A percentile compares a stretch with the other conserved stretches of the same genome.
Evolutionary conservation across 2,113 vertebrate species (phyloP).

Genomic region (Pleuronectes platessa): DNA sequence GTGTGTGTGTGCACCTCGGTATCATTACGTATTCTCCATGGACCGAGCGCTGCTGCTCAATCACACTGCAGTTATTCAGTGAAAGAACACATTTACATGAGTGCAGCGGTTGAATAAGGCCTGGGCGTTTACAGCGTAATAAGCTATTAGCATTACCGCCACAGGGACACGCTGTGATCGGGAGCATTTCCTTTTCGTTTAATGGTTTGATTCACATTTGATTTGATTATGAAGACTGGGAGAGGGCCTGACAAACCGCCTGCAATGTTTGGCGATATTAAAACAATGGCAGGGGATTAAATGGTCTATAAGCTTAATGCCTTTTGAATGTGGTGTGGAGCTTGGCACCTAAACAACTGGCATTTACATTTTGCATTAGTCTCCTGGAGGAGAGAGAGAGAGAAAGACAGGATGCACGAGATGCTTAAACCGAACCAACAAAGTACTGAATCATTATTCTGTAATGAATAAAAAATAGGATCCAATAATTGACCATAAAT

Average conservation of each 20-base stretch:
- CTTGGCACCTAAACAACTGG: constrained; percentile 7
- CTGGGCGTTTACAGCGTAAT: constrained; percentile 56
- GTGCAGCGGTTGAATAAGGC: constrained; percentile 46
- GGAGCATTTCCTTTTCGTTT: constrained; percentile 16
- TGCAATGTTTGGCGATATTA: constrained; percentile 35
- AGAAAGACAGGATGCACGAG: background rate
- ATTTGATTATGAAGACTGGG: constrained; percentile 53
- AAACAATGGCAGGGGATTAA: constrained; percentile 48
- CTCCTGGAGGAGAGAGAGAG: background rate
- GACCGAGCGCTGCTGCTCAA: constrained; percentile 46
- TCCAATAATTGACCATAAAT: too few relatives aligned
- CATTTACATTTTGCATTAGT: constrained; percentile 44
- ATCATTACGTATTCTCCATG: constrained; percentile 50
- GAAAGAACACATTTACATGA: constrained; percentile 62
- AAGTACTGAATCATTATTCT: too few relatives aligned
- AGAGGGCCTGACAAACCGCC: constrained; percentile 36
- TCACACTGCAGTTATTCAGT: constrained; percentile 49
- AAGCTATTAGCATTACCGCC: constrained; percentile 58
- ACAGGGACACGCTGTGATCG: constrained; percentile 37
- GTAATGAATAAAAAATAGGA: too few relatives aligned
- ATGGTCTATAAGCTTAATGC: constrained; percentile 31
- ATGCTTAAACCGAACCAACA: background rate
- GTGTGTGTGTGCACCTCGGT: constrained; percentile 43
- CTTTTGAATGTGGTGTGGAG: constrained; percentile 29
- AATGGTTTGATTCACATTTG: constrained; percentile 51